phyloP scores from a whole-genome alignment of 2,797 vertebrate genomes.

The Onychomys leucogaster region DNA sequence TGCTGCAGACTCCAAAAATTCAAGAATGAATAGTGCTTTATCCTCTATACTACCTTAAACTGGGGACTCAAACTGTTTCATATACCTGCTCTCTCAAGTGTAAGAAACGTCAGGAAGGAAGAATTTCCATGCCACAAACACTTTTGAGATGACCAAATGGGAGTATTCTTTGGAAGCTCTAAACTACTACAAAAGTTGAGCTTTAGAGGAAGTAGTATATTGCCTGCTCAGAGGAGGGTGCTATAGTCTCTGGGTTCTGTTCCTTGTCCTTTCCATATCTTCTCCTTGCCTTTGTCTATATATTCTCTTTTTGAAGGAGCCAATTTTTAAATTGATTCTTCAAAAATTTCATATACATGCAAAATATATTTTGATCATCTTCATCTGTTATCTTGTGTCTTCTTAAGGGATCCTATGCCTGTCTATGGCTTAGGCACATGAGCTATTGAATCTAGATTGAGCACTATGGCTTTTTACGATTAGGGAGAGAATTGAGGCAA shows the following conservation, averaged over 20 bases:
- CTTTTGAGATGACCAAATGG: not conserved
- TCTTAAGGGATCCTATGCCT: not conserved
- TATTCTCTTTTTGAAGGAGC: not conserved
- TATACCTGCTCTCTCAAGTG: not conserved
- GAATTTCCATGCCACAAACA: not conserved
- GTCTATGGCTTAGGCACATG: not conserved
- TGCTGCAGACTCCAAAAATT: conserved; percentile 23
- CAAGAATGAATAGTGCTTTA: not conserved
- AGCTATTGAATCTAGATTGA: not conserved
- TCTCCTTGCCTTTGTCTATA: not conserved
- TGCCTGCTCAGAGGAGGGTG: not conserved
- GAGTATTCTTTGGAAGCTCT: not conserved
- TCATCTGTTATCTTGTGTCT: not conserved
- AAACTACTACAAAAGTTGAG: not conserved
- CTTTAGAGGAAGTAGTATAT: not conserved
- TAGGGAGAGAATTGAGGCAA: not conserved
- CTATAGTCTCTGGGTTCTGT: not conserved
- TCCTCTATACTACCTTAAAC: not conserved
- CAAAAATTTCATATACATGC: not conserved
- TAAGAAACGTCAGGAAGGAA: not conserved
- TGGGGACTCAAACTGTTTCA: not conserved
- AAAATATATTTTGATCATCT: not conserved
- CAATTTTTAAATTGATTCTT: not conserved
- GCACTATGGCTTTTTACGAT: not conserved
- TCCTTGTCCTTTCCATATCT: accelerated